Base-by-base conservation (phyloP, 2,888 invertebrate genomes). In the Ormia ochracea region DNA sequence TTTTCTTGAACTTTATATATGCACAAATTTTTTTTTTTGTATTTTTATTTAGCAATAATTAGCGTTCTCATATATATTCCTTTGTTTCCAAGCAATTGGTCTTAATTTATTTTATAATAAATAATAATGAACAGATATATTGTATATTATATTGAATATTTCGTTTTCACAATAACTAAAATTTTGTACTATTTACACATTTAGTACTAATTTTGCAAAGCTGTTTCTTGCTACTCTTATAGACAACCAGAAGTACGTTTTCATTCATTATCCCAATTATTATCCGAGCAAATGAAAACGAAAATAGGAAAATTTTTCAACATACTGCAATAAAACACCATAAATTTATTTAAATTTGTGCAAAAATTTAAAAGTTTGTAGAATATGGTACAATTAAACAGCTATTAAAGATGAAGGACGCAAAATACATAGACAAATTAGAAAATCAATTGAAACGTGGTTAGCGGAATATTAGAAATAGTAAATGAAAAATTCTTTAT, bases 231-330 rank as follows among this genome's bases (percentile, higher is more conserved):
- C 0, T 41, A 6, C 56, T 1, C 9, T 21, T 48, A 52, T 43
- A 9, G 43, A 2, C 76, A 76, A 76, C 76, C 69, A 41, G 33
- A 10, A 54, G 54, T 76, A 70, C 54, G 69, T 76, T 76, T 75
- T 76, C 69, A 76, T 76, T 69, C 59, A 69, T 76, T 69, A 76
- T 65, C 65, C 73, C 63, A 65, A 73, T 65, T 73, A 54, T 74
- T 74, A 74, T 74, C 74, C 77, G 77, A 76, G 70, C 70, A 69
- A 76, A 76, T 76, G 61, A 77, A 77, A 77, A 72, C 72, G 77
- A 78, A 78, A 78, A 72, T 78, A 70, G 72, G 50, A 78, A 77
- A 70, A 77, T 65, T 72, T 78, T 72, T 26, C 33, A 52, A 72
- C 58, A 72, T 45, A 58, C 54, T 61, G 38, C 56, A 68, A 63